Base-by-base conservation (phyloP, 2,888 invertebrate species). In the Entomobrya proxima region DNA sequence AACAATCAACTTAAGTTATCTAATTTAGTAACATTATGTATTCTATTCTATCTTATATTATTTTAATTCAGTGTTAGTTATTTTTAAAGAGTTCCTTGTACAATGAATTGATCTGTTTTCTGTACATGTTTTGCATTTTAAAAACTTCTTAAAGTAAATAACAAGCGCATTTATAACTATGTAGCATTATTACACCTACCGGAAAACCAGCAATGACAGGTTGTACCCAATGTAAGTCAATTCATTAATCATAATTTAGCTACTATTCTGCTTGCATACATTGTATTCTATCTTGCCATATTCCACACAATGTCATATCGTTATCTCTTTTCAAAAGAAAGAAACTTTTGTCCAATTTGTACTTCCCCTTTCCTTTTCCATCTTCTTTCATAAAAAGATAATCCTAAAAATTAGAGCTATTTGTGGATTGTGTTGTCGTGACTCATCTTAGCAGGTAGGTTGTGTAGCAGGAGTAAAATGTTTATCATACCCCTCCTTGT, bases 181-280 rank as follows among this genome's bases (percentile, higher is more conserved):
- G 35, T n/a, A 18, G 5, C 1, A 11, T 44, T 44, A 44, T 44
- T 32, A n/a, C n/a, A 18, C n/a, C 24, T 15, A 44, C n/a, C 50
- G 50, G 37, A 67, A 77, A 61, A 44, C 30, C 61, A 50, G 64
- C 30, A 15, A 75, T 64, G 83, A 83, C 83, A 83, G 67, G 67
- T 77, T 76, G 27, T 18, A 21, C 21, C 55, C 76, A 35, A 67
- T 52, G 40, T 40, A 82, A 83, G 83, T 84, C 85, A 88, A 87
- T 88, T 87, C 89, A 89, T 89, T 88, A 89, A 89, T 89, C 89
- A 89, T 88, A 88, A 89, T 89, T 89, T 89, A 88, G 80, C 84
- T 85, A 37, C 88, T 87, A 88, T 88, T 88, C 77, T 72, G 7
- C 72, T 30, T 40, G 18, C 4, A 11, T 18, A 30, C 24, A 67